Percentiles rank a stretch among this genome's conserved stretches.
Conservation (phyloP, 2,888 invertebrate species). For the Acanthococcus lagerstroemiae region DNA sequence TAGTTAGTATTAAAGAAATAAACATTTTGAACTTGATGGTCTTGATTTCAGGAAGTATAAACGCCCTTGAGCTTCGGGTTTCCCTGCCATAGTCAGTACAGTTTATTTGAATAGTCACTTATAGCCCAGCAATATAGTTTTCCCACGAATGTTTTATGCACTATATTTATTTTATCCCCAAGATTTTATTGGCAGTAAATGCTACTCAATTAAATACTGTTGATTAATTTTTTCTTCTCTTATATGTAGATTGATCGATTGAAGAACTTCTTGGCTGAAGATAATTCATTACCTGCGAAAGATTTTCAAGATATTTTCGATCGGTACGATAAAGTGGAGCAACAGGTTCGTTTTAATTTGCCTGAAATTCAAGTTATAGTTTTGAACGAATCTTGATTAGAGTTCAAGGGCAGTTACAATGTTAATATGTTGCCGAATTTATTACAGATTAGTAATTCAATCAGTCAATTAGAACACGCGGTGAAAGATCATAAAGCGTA, state of each 20-base stretch:
- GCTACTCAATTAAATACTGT: not conserved
- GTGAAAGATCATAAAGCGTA: conserved; percentile 80
- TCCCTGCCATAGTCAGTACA: not conserved
- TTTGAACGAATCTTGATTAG: no score
- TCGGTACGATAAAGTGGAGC: conserved; percentile 60
- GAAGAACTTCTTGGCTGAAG: conserved; percentile 61
- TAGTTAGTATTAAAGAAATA: no score
- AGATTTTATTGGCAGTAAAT: not conserved
- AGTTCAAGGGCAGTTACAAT: no score
- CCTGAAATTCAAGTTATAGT: no score
- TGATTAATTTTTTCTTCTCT: not conserved
- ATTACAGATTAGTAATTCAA: conserved; percentile 26
- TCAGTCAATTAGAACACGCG: conserved; percentile 65
- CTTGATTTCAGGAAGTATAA: no score
- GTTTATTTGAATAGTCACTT: not conserved
- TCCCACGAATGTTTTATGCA: no score
- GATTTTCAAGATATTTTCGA: conserved; percentile 59
- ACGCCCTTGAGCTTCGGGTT: no score
- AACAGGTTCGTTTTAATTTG: conserved; percentile 42
- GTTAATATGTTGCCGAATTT: not conserved
- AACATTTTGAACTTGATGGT: no score
- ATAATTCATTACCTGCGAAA: conserved; percentile 50
- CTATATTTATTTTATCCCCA: no score
- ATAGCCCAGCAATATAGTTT: no score
- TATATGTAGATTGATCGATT: conserved; percentile 50